Base-by-base conservation (phyloP, 2,888 invertebrate species). In the Oconnorella tubifera region DNA sequence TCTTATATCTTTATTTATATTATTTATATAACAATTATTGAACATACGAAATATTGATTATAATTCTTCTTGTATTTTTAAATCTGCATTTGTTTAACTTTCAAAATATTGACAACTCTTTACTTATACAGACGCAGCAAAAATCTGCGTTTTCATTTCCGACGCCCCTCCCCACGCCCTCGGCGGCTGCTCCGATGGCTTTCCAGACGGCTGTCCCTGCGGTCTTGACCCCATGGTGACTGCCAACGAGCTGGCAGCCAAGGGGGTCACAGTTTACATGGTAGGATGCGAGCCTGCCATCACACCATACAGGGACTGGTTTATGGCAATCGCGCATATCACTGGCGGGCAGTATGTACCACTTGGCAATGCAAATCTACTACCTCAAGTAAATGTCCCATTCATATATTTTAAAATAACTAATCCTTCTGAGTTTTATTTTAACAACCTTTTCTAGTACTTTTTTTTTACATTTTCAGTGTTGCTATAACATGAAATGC, bases 341-440 rank as follows among this genome's bases (percentile, higher is more conserved):
- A 78, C 79, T 2, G 78, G 79, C 0, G 79, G 78, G 2, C 78
- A 77, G 64, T 79, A 78, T 66, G 74, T 78, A 2, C 78, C 79
- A 1, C 65, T 79, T n/a, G 61, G 68, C 0, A 73, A 71, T 40
- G 76, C 78, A 0, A 65, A 74, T 49, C 58, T 75, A 3, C 68
- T 79, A 1, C 33, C 70, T 1, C 63, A 66, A 56, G 70, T 70
- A 32, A 65, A 40, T 19, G 14, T 40, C 14, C 4, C 32, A 10
- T 10, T 6, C 10, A 4, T 57, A n/a, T n/a, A n/a, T n/a, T n/a
- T n/a, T n/a, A n/a, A n/a, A n/a, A n/a, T n/a, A n/a, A n/a, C n/a
- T n/a, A n/a, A n/a, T n/a, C n/a, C n/a, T n/a, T n/a, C n/a, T n/a
- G n/a, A n/a, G n/a, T n/a, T n/a, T n/a, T n/a, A n/a, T n/a, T n/a